Evolutionary conservation across 2,113 vertebrate genomes (phyloP), one percentile per base, ranked within the genome.

Genomic region (Mus pahari): DNA sequence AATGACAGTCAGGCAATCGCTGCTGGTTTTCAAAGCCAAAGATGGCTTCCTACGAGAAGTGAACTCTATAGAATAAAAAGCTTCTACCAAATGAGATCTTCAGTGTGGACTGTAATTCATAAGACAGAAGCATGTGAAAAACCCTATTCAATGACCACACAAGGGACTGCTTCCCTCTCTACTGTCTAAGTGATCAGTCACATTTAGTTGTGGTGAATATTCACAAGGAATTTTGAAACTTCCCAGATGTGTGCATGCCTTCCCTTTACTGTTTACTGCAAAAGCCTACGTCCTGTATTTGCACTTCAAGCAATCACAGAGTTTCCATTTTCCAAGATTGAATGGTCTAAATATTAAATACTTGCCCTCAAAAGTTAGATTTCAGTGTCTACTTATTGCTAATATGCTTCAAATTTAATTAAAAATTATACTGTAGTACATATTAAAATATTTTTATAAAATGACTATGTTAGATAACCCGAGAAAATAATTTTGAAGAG

Each of bases 321-420:
- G 75, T 89, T 93, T 89, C 71, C 73, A 83, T 39, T 86, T 20
- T 77, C 48, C n/a, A 48, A 45, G 39, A 17, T 94, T 84, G 60
- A 70, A 77, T 24, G 4, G 11, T 62, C 75, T 89, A 89, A 91
- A 74, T 8, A 70, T 22, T 64, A 90, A 39, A 45, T 62, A 60
- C 77, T 75, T 93, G 60, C 62, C n/a, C 53, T 92, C 42, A 33
- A 42, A 70, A 70, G 53, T 89, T 5, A 31, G 31, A 93, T 58
- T 92, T 96, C 48, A 77, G 60, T 86, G 42, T 33, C 9, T 14
- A 94, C 45, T 83, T 75, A 33, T 77, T 64, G 50, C 31, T 95
- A 94, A 77, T 22, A 71, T 5, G 78, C 31, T 89, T 87, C 33
- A 68, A 95, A 90, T 87, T 75, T 73, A 82, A 93, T 89, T 55